A percentile compares a stretch with the other conserved stretches of the same genome.
Evolutionary conservation across 1,140 invertebrate species (phyloP).

Genomic region (Leucophenga varia): DNA sequence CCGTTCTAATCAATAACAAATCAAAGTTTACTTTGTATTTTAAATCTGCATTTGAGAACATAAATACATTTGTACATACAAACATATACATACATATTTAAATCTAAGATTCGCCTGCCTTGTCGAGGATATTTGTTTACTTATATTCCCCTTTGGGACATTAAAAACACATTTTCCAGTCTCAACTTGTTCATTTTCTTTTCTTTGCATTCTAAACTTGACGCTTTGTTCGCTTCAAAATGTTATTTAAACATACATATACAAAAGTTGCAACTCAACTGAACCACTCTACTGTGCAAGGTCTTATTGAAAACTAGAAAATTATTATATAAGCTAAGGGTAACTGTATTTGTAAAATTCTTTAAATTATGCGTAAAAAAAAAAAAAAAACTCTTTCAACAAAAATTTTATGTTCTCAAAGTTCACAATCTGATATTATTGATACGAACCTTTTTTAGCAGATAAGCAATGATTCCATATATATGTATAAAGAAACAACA

Average conservation of each 20-base stretch:
- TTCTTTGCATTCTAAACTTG: constrained; percentile 1
- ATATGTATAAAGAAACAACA: no score
- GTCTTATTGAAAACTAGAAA: constrained; percentile 23
- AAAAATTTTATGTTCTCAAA: no score
- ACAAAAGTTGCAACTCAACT: no score
- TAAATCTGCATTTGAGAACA: constrained; percentile 31
- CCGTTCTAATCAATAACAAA: constrained; percentile 55
- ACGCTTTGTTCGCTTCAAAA: constrained; percentile 30
- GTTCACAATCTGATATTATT: no score
- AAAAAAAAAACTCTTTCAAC: no score
- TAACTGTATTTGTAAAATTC: no score
- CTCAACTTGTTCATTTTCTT: constrained; percentile 18
- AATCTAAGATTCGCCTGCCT: not conserved
- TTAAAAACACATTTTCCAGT: constrained; percentile 52
- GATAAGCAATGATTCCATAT: no score
- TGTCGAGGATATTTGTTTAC: constrained; percentile 15
- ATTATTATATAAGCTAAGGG: no score
- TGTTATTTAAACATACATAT: constrained; percentile 39
- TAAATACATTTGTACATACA: no score
- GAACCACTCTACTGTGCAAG: no score
- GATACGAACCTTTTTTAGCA: no score
- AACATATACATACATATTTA: not conserved
- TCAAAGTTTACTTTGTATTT: constrained; percentile 52
- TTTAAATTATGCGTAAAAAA: no score
- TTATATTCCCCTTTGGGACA: constrained; percentile 53